These are phyloP conservation scores for Sander vitreus DNA, from an alignment of 2,113 vertebrate genomes.

Conservation along the genomic window DNA sequence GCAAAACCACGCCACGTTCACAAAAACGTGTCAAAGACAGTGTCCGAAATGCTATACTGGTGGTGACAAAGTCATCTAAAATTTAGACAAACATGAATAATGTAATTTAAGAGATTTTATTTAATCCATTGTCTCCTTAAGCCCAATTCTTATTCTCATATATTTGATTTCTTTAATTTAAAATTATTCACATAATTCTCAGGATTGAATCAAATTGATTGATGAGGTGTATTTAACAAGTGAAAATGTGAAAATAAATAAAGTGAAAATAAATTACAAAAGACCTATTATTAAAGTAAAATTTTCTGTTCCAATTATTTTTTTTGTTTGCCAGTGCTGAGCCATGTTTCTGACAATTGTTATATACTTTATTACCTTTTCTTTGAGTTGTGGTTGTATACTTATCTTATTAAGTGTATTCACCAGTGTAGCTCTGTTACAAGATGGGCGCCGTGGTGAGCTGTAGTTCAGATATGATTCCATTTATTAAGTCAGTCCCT, in stretches of 20 bases:
- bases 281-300: neutral
- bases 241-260: neutral
- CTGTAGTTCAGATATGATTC: slow-evolving; percentile 10
- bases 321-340: too few species aligned
- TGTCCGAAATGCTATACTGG: too few species aligned
- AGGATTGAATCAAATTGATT: neutral
- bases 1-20: slow-evolving; percentile 18
- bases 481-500: slow-evolving; percentile 43
- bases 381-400: neutral
- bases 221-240: too few species aligned
- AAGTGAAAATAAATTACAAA: neutral
- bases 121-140: neutral
- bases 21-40: neutral
- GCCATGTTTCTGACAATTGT: neutral
- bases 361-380: neutral
- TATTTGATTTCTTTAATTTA: neutral
- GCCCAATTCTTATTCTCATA: neutral
- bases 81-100: neutral
- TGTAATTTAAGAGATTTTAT: too few species aligned
- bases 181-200: neutral
- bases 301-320: neutral
- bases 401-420: neutral
- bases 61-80: neutral
- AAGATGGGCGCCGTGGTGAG: neutral
- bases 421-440: neutral